Conservation (phyloP, 2,888 invertebrate genomes). For the Lasioglossum figueresi region DNA sequence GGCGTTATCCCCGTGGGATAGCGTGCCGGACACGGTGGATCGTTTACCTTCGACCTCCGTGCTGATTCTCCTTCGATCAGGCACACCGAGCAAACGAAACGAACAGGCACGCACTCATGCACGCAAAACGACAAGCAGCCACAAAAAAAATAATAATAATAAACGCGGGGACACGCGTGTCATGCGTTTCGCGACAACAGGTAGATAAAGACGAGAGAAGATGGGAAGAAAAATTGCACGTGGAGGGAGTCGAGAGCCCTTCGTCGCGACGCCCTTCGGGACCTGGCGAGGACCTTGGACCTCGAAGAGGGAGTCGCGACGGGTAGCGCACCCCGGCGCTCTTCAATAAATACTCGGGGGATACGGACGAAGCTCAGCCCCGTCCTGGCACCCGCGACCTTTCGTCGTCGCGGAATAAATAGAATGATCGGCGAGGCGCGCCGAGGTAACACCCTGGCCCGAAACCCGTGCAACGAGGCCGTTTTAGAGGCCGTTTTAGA, state of each 20-base stretch:
- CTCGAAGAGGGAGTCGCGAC: not conserved
- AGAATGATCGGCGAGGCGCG: conserved; percentile 22
- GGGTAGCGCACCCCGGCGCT: not conserved
- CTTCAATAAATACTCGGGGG: conserved; percentile 45
- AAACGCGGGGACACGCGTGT: not conserved
- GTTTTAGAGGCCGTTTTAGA: conserved; percentile 87
- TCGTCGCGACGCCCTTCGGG: conserved; percentile 33
- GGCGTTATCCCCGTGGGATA: conserved; percentile 67
- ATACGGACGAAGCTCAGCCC: conserved; percentile 27
- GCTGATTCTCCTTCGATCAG: conserved; percentile 52
- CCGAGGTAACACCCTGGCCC: conserved; percentile 29
- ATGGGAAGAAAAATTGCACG: conserved; percentile 35
- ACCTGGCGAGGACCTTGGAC: conserved; percentile 18
- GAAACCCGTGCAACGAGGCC: conserved; percentile 22
- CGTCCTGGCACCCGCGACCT: not conserved
- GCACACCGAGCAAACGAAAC: conserved; percentile 18
- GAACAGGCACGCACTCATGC: conserved; percentile 28
- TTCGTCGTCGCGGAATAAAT: conserved; percentile 41
- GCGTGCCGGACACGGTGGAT: conserved; percentile 74
- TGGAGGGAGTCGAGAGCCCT: conserved; percentile 36
- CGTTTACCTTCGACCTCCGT: conserved; percentile 64
- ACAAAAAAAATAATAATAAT: not conserved
- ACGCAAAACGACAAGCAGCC: not conserved
- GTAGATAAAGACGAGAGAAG: not conserved
- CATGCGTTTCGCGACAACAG: conserved; percentile 16